Evolutionary conservation across 2,888 invertebrate genomes (phyloP).

Genomic region (Aphidius colemani): DNA sequence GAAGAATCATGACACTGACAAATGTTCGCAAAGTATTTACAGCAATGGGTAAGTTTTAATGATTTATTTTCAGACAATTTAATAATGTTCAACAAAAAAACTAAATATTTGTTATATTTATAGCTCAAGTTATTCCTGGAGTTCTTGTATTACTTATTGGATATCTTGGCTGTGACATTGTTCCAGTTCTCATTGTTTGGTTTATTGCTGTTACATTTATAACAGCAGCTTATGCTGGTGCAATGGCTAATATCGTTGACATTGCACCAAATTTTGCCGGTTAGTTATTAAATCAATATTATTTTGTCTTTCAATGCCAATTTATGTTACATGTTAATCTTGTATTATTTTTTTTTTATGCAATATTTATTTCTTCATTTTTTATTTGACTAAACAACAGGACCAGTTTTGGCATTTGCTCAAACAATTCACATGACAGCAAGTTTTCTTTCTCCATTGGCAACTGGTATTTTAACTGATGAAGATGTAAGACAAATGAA

Average conservation of each 20-base stretch:
- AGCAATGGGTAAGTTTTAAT: conserved; percentile 62
- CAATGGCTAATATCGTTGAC: conserved; percentile 78
- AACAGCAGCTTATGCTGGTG: conserved; percentile 75
- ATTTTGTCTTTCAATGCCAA: conserved; percentile 45
- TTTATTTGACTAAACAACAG: too few species aligned
- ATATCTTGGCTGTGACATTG: conserved; percentile 68
- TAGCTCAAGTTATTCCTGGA: conserved; percentile 73
- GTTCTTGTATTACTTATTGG: conserved; percentile 68
- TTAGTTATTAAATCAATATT: conserved; percentile 32
- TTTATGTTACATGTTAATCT: too few species aligned
- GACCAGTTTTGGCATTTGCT: conserved; percentile 72
- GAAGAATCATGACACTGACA: conserved; percentile 66
- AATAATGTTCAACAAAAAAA: background rate
- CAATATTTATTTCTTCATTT: too few species aligned
- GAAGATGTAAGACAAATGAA: conserved; percentile 62
- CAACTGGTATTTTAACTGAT: conserved; percentile 67
- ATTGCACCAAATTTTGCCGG: conserved; percentile 80
- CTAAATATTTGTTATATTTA: conserved; percentile 17
- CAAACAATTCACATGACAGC: conserved; percentile 80
- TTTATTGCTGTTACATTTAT: conserved; percentile 73
- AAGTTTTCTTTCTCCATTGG: conserved; percentile 71
- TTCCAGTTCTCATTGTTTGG: conserved; percentile 68
- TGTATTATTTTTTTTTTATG: too few species aligned
- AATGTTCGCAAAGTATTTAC: conserved; percentile 73
- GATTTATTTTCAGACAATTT: background rate